A percentile compares a stretch with the other conserved stretches of the same genome.
Conservation (phyloP, 2,113 vertebrate species). For the Bufo bufo region DNA sequence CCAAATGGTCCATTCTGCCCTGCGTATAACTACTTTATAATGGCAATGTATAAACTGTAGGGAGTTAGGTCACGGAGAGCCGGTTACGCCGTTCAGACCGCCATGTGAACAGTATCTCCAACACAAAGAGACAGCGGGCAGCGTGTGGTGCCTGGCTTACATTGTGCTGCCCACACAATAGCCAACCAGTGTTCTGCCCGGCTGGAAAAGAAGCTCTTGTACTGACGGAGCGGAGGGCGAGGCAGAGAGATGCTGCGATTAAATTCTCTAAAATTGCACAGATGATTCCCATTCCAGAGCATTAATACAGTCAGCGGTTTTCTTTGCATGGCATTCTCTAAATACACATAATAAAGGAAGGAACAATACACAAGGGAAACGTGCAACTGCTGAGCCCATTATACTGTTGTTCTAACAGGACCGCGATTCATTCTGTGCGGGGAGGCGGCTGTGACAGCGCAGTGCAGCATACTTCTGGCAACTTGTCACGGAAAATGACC, state of each 20-base stretch:
- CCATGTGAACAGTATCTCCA: constrained; percentile 7
- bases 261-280: constrained; percentile 65
- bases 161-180: constrained; percentile 45
- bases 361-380: constrained; percentile 66
- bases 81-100: neutral
- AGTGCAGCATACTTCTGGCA: constrained; percentile 3
- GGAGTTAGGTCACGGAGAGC: neutral
- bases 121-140: constrained; percentile 15
- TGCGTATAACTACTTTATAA: neutral
- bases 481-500: constrained; percentile 4
- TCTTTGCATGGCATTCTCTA: constrained; percentile 63
- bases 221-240: neutral
- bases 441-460: constrained; percentile 34
- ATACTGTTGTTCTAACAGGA: constrained; percentile 66
- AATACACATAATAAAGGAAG: constrained; percentile 66
- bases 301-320: constrained; percentile 65
- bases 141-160: constrained; percentile 37
- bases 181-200: constrained; percentile 10
- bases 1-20: neutral
- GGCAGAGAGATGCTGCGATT: constrained; percentile 20
- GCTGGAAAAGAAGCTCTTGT: constrained; percentile 22
- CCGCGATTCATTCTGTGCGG: constrained; percentile 56
- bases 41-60: neutral
- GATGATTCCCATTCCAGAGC: constrained; percentile 68
- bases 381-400: constrained; percentile 63